Conservation (phyloP, 2,113 vertebrate genomes). For the Lamprotornis superbus region DNA sequence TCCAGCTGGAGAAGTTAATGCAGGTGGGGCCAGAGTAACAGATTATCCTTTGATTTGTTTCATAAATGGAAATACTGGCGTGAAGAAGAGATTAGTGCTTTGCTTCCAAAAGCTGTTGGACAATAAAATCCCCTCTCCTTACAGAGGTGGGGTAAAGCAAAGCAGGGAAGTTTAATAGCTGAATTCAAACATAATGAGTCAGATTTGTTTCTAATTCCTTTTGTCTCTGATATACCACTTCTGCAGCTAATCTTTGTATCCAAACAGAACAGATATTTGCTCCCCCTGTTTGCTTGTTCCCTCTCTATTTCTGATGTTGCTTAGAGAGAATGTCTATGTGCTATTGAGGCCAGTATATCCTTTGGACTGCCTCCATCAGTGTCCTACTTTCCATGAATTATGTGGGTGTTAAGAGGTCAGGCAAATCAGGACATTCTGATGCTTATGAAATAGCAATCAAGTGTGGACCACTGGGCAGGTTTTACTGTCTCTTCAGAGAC, state of each 20-base stretch:
- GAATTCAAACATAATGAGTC: not conserved
- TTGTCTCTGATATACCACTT: not conserved
- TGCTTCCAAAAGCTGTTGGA: not conserved
- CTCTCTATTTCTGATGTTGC: not conserved
- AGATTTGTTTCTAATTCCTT: not conserved
- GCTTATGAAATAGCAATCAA: not conserved
- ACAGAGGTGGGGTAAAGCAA: not conserved
- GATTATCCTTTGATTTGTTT: not conserved
- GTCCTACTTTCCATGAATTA: not conserved
- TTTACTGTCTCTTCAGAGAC: not conserved
- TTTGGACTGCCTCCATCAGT: not conserved
- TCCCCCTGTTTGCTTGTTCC: not conserved
- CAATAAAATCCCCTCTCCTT: not conserved
- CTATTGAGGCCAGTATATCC: not conserved
- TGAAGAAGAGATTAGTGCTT: not conserved
- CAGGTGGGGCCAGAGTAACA: conserved; percentile 79
- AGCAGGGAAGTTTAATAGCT: not conserved
- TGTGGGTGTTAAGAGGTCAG: not conserved
- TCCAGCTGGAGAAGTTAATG: conserved; percentile 92
- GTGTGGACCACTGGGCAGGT: not conserved
- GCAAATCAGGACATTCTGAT: not conserved
- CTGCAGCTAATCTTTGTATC: not conserved
- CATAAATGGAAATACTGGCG: not conserved
- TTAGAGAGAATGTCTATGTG: not conserved
- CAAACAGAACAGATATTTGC: not conserved